Evolutionary conservation across 2,113 vertebrate species (phyloP), one percentile per base, ranked within the genome.

Genomic region (Scomber colias): DNA sequence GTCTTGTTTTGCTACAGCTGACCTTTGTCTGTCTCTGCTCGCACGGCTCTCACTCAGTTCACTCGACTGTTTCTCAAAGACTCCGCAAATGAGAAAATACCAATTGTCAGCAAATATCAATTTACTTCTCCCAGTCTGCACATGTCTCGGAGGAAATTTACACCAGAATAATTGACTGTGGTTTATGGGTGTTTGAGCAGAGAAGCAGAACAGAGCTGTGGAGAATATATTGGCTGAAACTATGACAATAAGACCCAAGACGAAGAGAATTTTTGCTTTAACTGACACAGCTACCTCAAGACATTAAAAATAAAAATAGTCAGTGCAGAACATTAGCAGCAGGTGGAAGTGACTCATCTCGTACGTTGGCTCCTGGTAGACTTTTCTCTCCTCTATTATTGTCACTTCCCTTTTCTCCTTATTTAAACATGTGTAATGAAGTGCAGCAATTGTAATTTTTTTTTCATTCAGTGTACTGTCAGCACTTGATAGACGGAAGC

Each of bases 71-170:
- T 80, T 66, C 57, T 77, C 62, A 80, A 73, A 91, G 64, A 79
- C 79, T 48, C 60, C 27, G 15, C 82, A 83, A 78, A 84, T 87
- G 71, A 82, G 73, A 85, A 90, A 91, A 92, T 75, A 79, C 68
- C 77, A 66, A 77, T 77, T 75, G 71, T 82, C 68, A 81, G 78
- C 69, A 87, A 86, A 82, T 83, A 83, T 86, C 77, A 84, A 86
- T 89, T 83, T 80, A 73, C 62, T 90, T 69, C 69, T 31, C 56
- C 35, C 73, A 60, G 75, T 88, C 76, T 57, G 16, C 53, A 57
- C 59, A 35, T 0, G 75, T 93, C 83, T 91, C 89, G 13, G 79
- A 81, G 87, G 90, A 87, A 82, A 91, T 90, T 81, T 85, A 71
- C 75, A 79, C 63, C 64, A 51, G 51, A 70, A 73, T 83, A 86